Base-by-base conservation (phyloP, 2,888 invertebrate species). In the Macropis europaea region DNA sequence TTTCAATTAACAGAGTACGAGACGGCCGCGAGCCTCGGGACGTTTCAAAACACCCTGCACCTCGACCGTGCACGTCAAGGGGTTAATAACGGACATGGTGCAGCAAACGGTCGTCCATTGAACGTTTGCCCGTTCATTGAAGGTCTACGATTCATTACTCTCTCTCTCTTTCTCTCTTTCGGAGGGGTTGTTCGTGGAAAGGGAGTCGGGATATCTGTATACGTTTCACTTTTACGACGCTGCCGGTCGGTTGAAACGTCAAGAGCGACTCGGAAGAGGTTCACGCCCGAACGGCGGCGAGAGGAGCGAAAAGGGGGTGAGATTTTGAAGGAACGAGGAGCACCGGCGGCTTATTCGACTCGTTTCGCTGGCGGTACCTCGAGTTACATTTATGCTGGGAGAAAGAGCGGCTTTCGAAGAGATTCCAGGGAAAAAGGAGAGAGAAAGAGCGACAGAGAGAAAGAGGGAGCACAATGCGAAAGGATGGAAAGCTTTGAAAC, bases 401-500 rank as follows among this genome's bases (percentile, higher is more conserved):
- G 52, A 52, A 32, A 57, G 61, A 17, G 42, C 42, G 60, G 57
- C 52, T 76, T 64, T 66, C 63, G 56, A 47, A 56, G 52, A 61
- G 63, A 52, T 61, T 32, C 45, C 30, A 24, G 24, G 60, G 19
- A 48, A 57, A 72, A n/a, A n/a, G n/a, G n/a, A 61, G 34, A n/a
- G n/a, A n/a, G n/a, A n/a, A n/a, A n/a, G n/a, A n/a, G n/a, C n/a
- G n/a, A n/a, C n/a, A n/a, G n/a, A n/a, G n/a, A n/a, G n/a, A n/a
- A n/a, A n/a, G n/a, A n/a, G n/a, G n/a, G n/a, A n/a, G 52, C 26
- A 72, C 77, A 77, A 77, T 68, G 52, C 63, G 52, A 36, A 48
- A 63, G 61, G 59, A 62, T 43, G 34, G 70, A 56, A n/a, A 59
- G 54, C 42, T 70, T 40, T 61, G 34, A 26, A 45, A 57, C 57